Evolutionary conservation across 2,113 vertebrate genomes (phyloP).

Genomic region (Bubo bubo): DNA sequence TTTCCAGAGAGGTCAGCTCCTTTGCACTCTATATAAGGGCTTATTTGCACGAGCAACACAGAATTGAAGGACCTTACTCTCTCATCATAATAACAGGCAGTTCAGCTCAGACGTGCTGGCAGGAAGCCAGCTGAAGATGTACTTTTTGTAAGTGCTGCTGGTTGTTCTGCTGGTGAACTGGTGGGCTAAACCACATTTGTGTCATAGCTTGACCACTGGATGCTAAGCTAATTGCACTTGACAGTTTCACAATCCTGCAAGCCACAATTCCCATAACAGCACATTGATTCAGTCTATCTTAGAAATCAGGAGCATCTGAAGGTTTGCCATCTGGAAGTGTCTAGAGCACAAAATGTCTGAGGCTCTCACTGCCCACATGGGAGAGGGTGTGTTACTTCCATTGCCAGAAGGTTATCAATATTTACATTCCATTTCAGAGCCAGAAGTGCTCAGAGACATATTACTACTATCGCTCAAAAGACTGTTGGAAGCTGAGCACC

Average conservation of each 20-base stretch:
- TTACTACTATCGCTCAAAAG: background rate
- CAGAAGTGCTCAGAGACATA: background rate
- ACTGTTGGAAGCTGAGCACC: background rate
- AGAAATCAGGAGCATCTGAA: background rate
- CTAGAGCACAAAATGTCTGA: background rate
- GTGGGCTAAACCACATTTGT: background rate
- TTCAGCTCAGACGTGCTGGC: background rate
- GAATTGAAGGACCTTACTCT: background rate
- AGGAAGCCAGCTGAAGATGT: background rate
- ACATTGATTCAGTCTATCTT: background rate
- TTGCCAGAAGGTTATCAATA: background rate
- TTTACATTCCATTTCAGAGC: background rate
- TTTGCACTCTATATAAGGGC: background rate
- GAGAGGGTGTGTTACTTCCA: background rate
- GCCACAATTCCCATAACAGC: background rate
- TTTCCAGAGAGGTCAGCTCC: background rate
- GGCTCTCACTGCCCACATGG: background rate
- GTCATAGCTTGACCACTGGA: background rate
- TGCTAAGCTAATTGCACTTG: background rate
- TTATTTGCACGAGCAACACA: background rate
- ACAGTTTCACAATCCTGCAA: background rate
- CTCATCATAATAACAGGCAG: background rate
- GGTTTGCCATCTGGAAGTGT: background rate
- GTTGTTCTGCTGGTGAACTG: background rate
- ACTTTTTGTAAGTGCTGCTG: background rate